Base-by-base conservation (phyloP, 1,140 invertebrate genomes). In the Habropoda laboriosa region DNA sequence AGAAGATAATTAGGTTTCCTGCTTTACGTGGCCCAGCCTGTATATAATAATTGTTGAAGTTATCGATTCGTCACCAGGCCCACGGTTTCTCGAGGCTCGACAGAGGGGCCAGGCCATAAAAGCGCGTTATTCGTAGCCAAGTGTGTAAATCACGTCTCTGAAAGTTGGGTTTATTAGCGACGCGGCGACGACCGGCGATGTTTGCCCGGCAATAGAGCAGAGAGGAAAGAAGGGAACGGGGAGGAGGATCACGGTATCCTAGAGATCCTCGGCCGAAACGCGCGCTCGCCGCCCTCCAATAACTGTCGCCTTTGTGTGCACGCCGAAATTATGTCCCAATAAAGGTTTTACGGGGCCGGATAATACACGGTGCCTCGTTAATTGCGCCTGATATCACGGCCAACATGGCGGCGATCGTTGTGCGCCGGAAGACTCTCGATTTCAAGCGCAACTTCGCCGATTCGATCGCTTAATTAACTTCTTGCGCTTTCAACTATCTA, bases 321-420 rank as follows among this genome's bases (percentile, higher is more conserved):
- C 82, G 80, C 83, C 82, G 87, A 83, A 89, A 90, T 90, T 90
- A 89, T 89, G 87, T 84, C 85, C 87, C 82, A 88, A 89, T 90
- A 89, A 88, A 89, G 84, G 86, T 83, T 85, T 83, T 61, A 71
- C 66, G 55, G 67, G 12, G 24, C 35, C 7, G 27, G 45, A 42
- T 78, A 60, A 78, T 78, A 49, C 27, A 60, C 35, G 13, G 38
- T 24, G 32, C 32, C 75, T 49, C 42, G 75, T 78, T 78, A 78
- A 78, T 71, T 76, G 38, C 51, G 21, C 35, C 21, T 12, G 45
- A 21, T 75, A 64, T 49, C n/a, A n/a, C 12, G 13, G 35, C 21
- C 72, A 30, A 64, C 47, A 38, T 27, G 35, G 21, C 10, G 16
- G 18, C 12, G 32, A 13, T 0, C 32, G 5, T 38, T 10, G 12